phyloP scores from a whole-genome alignment of 2,888 invertebrate species.

The Podotricha telesiphe region DNA sequence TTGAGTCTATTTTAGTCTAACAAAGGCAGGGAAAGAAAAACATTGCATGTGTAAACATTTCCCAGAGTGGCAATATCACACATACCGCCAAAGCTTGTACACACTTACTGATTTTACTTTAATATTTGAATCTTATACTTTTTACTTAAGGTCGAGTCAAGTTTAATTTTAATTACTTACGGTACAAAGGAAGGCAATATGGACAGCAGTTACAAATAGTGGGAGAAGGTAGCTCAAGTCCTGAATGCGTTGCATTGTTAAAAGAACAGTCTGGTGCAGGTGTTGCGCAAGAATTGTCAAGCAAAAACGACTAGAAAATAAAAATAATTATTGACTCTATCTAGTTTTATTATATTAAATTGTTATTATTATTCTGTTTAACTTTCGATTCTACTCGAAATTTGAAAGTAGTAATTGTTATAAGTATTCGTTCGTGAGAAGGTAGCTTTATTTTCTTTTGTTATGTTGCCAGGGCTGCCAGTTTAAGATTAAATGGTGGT shows the following conservation, averaged over 20 bases:
- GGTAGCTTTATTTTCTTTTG: not conserved
- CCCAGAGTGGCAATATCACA: too few species aligned
- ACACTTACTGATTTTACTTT: too few species aligned
- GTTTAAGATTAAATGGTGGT: not conserved
- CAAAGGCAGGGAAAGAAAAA: too few species aligned
- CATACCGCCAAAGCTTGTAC: too few species aligned
- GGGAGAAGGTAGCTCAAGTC: slow-evolving; percentile 80
- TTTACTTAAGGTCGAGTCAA: not conserved
- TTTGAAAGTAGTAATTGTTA: not conserved
- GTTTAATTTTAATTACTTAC: slow-evolving; percentile 57
- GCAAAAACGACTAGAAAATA: not conserved
- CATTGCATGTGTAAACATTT: too few species aligned
- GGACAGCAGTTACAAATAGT: slow-evolving; percentile 86
- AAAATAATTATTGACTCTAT: not conserved
- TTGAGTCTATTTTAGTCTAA: too few species aligned
- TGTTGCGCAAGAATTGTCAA: not conserved
- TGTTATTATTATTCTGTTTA: too few species aligned
- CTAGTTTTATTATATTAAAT: too few species aligned
- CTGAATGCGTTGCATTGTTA: slow-evolving; percentile 83
- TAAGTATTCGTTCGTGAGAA: not conserved
- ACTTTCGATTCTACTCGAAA: too few species aligned
- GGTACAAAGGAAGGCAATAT: slow-evolving; percentile 82
- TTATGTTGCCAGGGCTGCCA: not conserved
- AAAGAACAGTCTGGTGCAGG: slow-evolving; percentile 66
- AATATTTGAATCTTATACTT: not conserved